These are phyloP conservation scores for Australoheros scitulus DNA, from an alignment of 2,113 vertebrate species.

Conservation along the genomic window DNA sequence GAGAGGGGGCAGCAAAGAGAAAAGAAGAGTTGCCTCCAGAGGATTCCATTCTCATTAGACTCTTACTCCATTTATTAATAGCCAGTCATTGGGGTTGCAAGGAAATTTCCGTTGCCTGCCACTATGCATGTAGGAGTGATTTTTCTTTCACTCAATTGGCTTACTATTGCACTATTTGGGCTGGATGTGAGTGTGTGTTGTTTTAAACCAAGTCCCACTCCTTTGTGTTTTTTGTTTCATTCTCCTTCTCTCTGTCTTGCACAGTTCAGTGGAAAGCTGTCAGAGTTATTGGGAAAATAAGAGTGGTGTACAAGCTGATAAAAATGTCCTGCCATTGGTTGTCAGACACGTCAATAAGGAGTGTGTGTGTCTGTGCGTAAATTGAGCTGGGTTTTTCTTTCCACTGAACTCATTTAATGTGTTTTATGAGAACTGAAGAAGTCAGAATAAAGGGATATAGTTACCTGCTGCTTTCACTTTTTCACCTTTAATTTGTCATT, in stretches of 20 bases:
- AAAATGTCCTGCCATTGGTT: constrained; percentile 70
- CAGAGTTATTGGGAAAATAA: constrained; percentile 71
- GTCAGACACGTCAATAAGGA: constrained; percentile 67
- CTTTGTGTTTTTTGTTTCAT: constrained; percentile 62
- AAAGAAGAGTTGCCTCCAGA: constrained; percentile 68
- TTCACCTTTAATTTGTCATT: constrained; percentile 10
- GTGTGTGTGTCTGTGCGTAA: not conserved
- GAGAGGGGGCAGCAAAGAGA: constrained; percentile 39
- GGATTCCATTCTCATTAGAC: constrained; percentile 74
- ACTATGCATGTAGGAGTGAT: constrained; percentile 74
- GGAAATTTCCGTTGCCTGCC: constrained; percentile 75
- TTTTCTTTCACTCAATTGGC: constrained; percentile 76
- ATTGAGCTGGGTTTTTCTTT: constrained; percentile 17
- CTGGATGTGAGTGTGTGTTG: constrained; percentile 43
- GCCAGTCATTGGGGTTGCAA: constrained; percentile 74
- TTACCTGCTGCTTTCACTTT: constrained; percentile 2
- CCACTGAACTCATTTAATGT: constrained; percentile 28
- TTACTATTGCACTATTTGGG: constrained; percentile 67
- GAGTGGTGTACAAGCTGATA: constrained; percentile 74
- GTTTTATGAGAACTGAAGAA: constrained; percentile 30
- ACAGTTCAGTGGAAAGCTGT: constrained; percentile 77
- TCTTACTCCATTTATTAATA: constrained; percentile 80
- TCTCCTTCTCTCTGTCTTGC: constrained; percentile 60
- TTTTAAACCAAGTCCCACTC: constrained; percentile 28
- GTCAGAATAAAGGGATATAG: constrained; percentile 4